phyloP scores from a whole-genome alignment of 2,113 vertebrate genomes.

The Eptesicus fuscus region DNA sequence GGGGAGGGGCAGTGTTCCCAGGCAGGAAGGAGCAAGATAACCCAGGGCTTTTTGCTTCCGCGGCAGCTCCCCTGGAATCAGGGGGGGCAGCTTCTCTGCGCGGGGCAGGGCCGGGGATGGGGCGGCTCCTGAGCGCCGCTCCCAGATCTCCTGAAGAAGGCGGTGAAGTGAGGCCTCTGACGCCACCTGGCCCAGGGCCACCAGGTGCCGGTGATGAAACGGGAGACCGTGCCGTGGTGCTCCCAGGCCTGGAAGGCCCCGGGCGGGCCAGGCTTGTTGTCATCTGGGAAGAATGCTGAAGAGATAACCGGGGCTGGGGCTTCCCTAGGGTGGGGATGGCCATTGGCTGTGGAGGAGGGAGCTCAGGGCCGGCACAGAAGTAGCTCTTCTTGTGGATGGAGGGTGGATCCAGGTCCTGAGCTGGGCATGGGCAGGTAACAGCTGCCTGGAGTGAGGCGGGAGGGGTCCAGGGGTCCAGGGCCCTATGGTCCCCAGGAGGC shows the following conservation, averaged over 20 bases:
- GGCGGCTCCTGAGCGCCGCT: accelerated
- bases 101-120: neutral
- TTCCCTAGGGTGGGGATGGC: neutral
- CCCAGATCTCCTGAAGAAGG: neutral
- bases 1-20: neutral
- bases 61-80: neutral
- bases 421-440: too few species aligned
- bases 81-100: neutral
- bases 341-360: neutral
- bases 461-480: neutral
- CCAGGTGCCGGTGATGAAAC: neutral
- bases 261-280: neutral
- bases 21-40: neutral
- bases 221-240: neutral
- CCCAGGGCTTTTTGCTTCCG: neutral
- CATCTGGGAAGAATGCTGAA: neutral
- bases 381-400: neutral
- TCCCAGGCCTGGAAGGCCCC: neutral
- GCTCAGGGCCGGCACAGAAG: neutral
- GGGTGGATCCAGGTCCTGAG: neutral
- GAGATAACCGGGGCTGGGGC: neutral
- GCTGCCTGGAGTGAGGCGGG: neutral
- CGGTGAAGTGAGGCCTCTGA: neutral
- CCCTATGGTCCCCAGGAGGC: neutral
- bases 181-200: neutral